Evolutionary conservation across 2,113 vertebrate genomes (phyloP).

Genomic region (Catharus minimus): DNA sequence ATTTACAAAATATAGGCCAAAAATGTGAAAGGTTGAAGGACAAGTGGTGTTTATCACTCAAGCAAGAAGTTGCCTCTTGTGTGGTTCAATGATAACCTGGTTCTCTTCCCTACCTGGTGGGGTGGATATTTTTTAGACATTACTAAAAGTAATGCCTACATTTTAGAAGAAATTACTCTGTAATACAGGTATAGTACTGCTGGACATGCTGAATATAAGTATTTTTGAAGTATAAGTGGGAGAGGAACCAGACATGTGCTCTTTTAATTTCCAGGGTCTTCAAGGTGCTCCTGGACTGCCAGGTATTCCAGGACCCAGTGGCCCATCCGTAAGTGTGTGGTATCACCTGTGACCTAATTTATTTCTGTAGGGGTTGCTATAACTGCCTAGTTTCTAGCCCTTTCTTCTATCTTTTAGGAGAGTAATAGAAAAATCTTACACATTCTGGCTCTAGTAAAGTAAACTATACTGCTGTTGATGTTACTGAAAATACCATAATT

Average conservation of each 20-base stretch:
- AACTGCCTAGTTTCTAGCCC: background rate
- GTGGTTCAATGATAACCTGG: background rate
- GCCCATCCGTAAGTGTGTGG: conserved; percentile 80
- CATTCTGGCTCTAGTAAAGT: background rate
- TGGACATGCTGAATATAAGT: background rate
- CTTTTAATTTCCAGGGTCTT: conserved; percentile 77
- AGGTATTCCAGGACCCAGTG: conserved; percentile 81
- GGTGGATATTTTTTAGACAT: background rate
- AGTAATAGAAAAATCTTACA: background rate
- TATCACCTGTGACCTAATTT: background rate
- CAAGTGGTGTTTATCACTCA: background rate
- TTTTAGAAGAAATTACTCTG: background rate
- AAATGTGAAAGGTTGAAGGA: background rate
- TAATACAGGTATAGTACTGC: background rate
- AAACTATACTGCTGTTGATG: background rate
- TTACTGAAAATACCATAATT: background rate
- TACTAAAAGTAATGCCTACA: background rate
- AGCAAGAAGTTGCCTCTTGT: background rate
- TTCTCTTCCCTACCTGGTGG: background rate
- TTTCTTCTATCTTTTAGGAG: background rate
- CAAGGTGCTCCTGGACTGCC: conserved; percentile 86
- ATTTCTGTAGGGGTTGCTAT: background rate
- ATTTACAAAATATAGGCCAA: background rate
- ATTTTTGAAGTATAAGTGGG: background rate
- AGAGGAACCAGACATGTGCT: background rate